Conservation (phyloP, 1,140 invertebrate genomes). For the Trichoplusia ni region DNA sequence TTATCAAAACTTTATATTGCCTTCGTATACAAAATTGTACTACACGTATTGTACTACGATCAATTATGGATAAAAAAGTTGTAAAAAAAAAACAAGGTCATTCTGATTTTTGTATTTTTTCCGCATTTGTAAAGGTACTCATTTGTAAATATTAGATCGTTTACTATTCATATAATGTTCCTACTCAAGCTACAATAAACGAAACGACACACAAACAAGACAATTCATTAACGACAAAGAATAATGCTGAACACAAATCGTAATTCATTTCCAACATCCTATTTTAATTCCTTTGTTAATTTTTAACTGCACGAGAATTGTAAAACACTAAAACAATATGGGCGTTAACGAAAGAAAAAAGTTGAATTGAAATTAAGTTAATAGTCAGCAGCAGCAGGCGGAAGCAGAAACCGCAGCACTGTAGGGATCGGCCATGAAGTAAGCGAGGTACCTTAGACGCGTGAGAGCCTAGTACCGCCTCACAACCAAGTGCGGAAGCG, state of each 20-base stretch:
- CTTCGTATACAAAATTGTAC: not conserved
- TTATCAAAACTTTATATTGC: constrained; percentile 14
- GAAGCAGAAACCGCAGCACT: constrained; percentile 52
- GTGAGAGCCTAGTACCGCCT: too few species aligned
- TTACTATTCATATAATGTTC: too few species aligned
- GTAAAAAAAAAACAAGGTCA: too few species aligned
- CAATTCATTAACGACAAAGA: not conserved
- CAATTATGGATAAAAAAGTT: too few species aligned
- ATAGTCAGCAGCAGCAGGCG: constrained; percentile 60
- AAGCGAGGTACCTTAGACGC: not conserved
- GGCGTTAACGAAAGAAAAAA: constrained; percentile 69
- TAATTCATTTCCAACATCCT: not conserved
- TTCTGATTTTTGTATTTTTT: too few species aligned
- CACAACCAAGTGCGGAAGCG: too few species aligned
- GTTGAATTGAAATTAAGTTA: constrained; percentile 71
- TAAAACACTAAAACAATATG: constrained; percentile 55
- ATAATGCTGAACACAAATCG: not conserved
- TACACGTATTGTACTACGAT: too few species aligned
- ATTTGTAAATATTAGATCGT: too few species aligned
- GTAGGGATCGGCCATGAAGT: constrained; percentile 33
- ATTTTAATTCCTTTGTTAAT: constrained; percentile 1
- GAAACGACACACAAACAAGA: too few species aligned
- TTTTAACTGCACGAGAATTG: constrained; percentile 40
- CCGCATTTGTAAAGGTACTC: too few species aligned
- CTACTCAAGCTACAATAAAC: too few species aligned